phyloP scores from a whole-genome alignment of 2,888 invertebrate species.

The Zelleria hepariella region DNA sequence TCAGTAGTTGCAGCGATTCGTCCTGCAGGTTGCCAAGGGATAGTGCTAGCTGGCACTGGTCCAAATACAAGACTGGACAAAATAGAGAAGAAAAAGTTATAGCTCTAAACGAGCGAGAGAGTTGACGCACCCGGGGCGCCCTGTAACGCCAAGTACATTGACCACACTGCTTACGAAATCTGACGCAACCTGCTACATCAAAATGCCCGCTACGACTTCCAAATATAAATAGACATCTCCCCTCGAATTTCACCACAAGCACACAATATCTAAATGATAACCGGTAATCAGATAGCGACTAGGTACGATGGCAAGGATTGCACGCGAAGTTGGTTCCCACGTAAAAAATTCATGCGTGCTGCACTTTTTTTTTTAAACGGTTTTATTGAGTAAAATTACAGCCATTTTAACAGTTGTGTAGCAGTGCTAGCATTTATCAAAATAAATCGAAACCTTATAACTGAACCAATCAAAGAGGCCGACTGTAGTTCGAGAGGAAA shows the following conservation, averaged over 20 bases:
- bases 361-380: no score
- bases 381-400: not conserved
- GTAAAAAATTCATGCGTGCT: not conserved
- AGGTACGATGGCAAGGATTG: not conserved
- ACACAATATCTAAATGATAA: not conserved
- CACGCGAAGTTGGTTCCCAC: not conserved
- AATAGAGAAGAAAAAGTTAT: not conserved
- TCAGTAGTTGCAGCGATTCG: not conserved
- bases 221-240: not conserved
- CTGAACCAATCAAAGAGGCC: not conserved
- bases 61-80: not conserved
- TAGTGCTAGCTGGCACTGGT: not conserved
- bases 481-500: not conserved
- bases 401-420: not conserved
- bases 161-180: slow-evolving; percentile 8
- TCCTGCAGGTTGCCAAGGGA: not conserved
- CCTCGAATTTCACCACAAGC: no score
- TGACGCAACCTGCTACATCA: slow-evolving; percentile 2
- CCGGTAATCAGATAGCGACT: not conserved
- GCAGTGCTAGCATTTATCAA: not conserved
- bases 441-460: not conserved
- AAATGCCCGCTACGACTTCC: not conserved
- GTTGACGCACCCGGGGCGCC: not conserved
- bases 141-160: not conserved
- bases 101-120: not conserved